Conservation (phyloP, 2,888 invertebrate species). For the Cerceris ruficornis region DNA sequence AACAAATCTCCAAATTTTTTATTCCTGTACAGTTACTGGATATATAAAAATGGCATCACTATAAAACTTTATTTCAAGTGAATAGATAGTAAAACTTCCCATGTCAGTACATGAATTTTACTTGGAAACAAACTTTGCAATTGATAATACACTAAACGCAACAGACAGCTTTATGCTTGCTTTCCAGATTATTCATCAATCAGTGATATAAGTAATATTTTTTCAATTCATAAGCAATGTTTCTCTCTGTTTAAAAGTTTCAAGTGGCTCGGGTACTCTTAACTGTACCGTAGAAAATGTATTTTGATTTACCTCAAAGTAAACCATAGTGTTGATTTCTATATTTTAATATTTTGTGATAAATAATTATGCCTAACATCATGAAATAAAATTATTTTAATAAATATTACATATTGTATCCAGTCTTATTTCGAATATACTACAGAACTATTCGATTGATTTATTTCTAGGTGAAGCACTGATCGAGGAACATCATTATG, state of each 20-base stretch:
- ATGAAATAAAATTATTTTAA: too few species aligned
- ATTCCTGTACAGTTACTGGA: too few species aligned
- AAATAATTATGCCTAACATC: too few species aligned
- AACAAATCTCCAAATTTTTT: neutral
- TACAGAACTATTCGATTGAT: neutral
- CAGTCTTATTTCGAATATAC: neutral
- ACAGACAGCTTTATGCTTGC: neutral
- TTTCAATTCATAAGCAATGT: neutral
- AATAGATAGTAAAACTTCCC: neutral
- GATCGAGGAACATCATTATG: conserved; percentile 92
- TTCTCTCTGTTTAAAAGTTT: neutral
- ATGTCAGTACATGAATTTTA: neutral
- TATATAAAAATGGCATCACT: too few species aligned
- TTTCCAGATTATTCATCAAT: neutral
- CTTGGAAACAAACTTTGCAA: neutral
- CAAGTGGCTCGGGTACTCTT: too few species aligned
- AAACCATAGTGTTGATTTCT: too few species aligned
- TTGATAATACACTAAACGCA: neutral
- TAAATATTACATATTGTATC: too few species aligned
- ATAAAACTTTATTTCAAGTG: too few species aligned
- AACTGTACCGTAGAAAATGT: too few species aligned
- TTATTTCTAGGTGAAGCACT: conserved; percentile 72
- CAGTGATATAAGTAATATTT: neutral
- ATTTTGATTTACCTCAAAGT: too few species aligned
- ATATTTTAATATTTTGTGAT: too few species aligned